Percentiles rank a stretch among this genome's conserved stretches.
phyloP scores from a whole-genome alignment of 2,797 vertebrate genomes.

The Ibycter americanus region DNA sequence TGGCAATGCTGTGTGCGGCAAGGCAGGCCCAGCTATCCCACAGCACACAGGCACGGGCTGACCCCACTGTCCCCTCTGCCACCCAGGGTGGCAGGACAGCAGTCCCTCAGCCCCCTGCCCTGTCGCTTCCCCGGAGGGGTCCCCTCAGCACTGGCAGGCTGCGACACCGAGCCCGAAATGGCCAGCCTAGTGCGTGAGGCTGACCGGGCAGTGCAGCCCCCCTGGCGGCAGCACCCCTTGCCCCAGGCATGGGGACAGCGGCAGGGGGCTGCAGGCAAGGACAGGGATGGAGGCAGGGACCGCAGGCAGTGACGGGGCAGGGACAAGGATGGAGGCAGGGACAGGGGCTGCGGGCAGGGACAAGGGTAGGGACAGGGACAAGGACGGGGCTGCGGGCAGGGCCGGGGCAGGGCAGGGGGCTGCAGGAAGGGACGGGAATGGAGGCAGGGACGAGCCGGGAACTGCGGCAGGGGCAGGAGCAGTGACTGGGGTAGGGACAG shows the following conservation, averaged over 20 bases:
- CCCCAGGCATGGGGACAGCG: not conserved
- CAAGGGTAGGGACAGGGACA: too few relatives aligned
- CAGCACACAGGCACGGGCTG: not conserved
- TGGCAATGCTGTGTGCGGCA: accelerated
- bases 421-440: too few relatives aligned
- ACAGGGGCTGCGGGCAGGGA: too few relatives aligned
- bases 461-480: too few relatives aligned
- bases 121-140: not conserved
- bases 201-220: not conserved
- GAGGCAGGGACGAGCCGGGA: too few relatives aligned
- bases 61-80: not conserved
- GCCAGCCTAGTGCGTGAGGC: not conserved
- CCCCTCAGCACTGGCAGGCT: not conserved
- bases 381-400: too few relatives aligned
- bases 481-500: too few relatives aligned
- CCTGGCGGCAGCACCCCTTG: not conserved
- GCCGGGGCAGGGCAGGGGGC: too few relatives aligned
- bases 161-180: not conserved
- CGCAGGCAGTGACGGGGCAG: too few relatives aligned
- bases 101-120: not conserved
- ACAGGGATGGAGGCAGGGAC: too few relatives aligned
- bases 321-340: too few relatives aligned
- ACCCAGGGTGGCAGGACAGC: accelerated
- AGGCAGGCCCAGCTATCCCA: not conserved
- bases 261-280: too few relatives aligned